Percentiles rank a stretch among this genome's conserved stretches.
These are phyloP conservation scores for Seira sanloemensis DNA, from an alignment of 2,888 invertebrate genomes.

Conservation along the genomic window DNA sequence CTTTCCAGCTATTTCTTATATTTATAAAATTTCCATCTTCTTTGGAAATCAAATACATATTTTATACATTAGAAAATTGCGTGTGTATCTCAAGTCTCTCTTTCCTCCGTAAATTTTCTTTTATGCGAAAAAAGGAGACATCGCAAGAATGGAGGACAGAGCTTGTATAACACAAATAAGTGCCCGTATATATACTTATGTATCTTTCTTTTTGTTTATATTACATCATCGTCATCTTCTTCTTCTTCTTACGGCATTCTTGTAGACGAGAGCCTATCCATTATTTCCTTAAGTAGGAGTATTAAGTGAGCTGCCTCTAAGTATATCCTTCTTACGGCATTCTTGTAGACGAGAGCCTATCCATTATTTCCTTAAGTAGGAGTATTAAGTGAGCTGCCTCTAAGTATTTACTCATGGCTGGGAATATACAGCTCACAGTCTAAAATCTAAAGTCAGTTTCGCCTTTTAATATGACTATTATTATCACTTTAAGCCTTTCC, in stretches of 20 bases:
- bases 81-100: neutral
- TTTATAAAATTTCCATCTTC: neutral
- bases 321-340: neutral
- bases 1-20: no score
- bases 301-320: conserved; percentile 15
- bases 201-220: neutral
- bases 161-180: no score
- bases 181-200: neutral
- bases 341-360: conserved; percentile 35
- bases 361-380: conserved; percentile 64
- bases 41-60: neutral
- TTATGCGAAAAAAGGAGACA: no score
- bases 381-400: conserved; percentile 54
- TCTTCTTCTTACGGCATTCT: neutral
- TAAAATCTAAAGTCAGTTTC: conserved; percentile 2
- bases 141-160: no score
- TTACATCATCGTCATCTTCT: neutral
- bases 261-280: conserved; percentile 46
- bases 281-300: conserved; percentile 44
- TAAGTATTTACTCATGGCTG: conserved; percentile 27
- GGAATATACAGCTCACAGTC: neutral
- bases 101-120: neutral
- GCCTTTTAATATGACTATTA: neutral
- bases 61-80: conserved; percentile 1
- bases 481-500: neutral